A percentile compares a stretch with the other conserved stretches of the same genome.
Evolutionary conservation across 2,113 vertebrate genomes (phyloP).

Genomic region (Acanthisitta chloris): DNA sequence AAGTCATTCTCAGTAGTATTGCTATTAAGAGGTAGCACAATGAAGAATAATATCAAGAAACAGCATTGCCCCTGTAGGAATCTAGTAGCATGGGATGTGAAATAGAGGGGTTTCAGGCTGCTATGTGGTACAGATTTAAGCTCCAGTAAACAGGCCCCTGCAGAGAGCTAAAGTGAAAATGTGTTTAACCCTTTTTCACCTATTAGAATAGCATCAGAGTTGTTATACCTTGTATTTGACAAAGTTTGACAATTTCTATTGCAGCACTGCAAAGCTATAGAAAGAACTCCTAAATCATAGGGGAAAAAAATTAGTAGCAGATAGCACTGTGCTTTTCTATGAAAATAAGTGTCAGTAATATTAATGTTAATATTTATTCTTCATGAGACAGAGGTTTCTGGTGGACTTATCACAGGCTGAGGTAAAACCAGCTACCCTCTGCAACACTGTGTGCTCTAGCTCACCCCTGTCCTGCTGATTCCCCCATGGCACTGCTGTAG

Average conservation of each 20-base stretch:
- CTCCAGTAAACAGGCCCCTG: constrained; percentile 47
- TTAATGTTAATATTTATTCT: background rate
- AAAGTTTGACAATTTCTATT: background rate
- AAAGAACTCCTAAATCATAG: background rate
- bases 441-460: too few species aligned
- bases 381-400: background rate
- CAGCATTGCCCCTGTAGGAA: constrained; percentile 30
- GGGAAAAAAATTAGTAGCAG: background rate
- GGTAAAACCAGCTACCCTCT: background rate
- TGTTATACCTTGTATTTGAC: background rate
- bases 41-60: constrained; percentile 55
- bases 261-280: background rate
- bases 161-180: constrained; percentile 49
- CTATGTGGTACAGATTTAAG: constrained; percentile 59
- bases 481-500: background rate
- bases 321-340: background rate
- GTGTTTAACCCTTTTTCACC: constrained; percentile 40
- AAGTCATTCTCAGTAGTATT: constrained; percentile 49
- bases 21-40: constrained; percentile 12
- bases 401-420: accelerated
- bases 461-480: accelerated
- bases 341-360: background rate
- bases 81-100: constrained; percentile 36
- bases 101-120: constrained; percentile 40
- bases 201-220: background rate